Base-by-base conservation (phyloP, 2,888 invertebrate genomes). In the Amblyteles armatorius region DNA sequence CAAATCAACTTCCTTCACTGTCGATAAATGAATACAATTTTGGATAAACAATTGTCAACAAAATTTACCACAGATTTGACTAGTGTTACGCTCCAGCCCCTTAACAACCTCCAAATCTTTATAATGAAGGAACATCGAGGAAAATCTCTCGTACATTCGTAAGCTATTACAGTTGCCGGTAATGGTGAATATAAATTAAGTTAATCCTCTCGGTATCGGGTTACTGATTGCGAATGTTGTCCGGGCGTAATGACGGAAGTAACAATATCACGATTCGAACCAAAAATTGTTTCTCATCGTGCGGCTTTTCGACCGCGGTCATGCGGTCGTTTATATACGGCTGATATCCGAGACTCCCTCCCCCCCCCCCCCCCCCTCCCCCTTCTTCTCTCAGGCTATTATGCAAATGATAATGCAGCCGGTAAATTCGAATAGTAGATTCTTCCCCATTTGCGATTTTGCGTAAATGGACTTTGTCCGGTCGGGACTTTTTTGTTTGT, bases 321-420 rank as follows among this genome's bases (percentile, higher is more conserved):
- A 63, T 33, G 63, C 63, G 63, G 33, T 63, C 63, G 13, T 33
- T 63, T 63, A 63, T 63, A 63, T 33, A 63, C n/a, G 52, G 19
- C 16, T 19, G n/a, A 55, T 55, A 55, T 6, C 52, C 5, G 60
- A 29, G 60, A 16, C 52, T 19, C 11, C 36, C 40, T 22, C 11
- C 19, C 74, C 44, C 33, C n/a, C 40, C 50, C 52, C 0, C 9
- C 11, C n/a, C n/a, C n/a, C n/a, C n/a, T n/a, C n/a, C n/a, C 13
- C 65, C 13, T 33, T 13, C 33, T 50, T 26, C 0, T 11, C 13
- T 19, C 36, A 4, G 44, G 57, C 67, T 52, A 77, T 78, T 73
- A 84, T 84, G 78, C 78, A 74, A 81, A 81, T 81, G 77, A 69
- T 73, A 63, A 80, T 67, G 78, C 78, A 73, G 63, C 63, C 36